phyloP scores from a whole-genome alignment of 2,888 invertebrate genomes.

The Calephelis perditalis region DNA sequence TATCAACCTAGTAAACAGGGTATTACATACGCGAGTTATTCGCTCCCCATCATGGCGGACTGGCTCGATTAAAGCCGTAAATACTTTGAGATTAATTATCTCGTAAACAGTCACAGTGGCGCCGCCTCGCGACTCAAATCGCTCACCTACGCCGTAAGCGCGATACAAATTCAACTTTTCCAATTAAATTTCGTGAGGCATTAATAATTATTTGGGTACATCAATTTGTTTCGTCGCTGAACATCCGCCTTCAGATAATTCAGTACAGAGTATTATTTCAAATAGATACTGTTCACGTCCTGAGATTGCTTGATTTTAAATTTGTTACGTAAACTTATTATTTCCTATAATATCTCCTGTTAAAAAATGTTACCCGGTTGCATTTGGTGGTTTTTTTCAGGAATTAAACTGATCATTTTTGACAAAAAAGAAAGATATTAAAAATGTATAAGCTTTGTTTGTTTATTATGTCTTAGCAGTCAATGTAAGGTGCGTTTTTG shows the following conservation, averaged over 20 bases:
- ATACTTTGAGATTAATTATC: constrained; percentile 79
- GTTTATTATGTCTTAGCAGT: too few relatives aligned
- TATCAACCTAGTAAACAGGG: constrained; percentile 7
- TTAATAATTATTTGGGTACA: constrained; percentile 80
- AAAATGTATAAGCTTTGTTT: too few relatives aligned
- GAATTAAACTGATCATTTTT: too few relatives aligned
- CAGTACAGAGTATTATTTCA: constrained; percentile 31
- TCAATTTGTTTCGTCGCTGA: constrained; percentile 76
- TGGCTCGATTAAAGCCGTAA: constrained; percentile 77
- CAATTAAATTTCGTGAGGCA: constrained; percentile 80
- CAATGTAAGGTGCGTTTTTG: too few relatives aligned
- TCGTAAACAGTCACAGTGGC: constrained; percentile 73
- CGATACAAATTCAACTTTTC: constrained; percentile 79
- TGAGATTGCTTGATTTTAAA: constrained; percentile 13
- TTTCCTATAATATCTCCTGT: too few relatives aligned
- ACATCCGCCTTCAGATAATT: constrained; percentile 51
- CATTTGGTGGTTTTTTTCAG: too few relatives aligned
- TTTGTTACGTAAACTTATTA: constrained; percentile 20
- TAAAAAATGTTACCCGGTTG: too few relatives aligned
- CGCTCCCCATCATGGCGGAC: constrained; percentile 65
- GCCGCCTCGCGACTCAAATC: constrained; percentile 61
- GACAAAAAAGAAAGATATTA: too few relatives aligned
- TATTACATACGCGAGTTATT: constrained; percentile 75
- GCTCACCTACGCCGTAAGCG: constrained; percentile 77
- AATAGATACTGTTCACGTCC: constrained; percentile 29